Base-by-base conservation (phyloP, 2,888 invertebrate genomes). In the Allygus modestus region DNA sequence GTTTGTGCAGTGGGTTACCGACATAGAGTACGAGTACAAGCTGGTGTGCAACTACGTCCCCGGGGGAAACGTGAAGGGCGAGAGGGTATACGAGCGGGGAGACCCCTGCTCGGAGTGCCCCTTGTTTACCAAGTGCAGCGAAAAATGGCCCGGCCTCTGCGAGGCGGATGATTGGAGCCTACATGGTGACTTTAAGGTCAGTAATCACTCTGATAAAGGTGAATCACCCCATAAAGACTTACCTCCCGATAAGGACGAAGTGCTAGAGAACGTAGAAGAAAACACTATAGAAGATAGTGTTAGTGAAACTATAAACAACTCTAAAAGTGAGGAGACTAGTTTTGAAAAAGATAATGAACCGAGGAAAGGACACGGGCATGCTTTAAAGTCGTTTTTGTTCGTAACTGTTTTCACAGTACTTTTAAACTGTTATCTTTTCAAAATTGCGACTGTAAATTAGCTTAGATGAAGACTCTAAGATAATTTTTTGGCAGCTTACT, bases 1-100 rank as follows among this genome's bases (percentile, higher is more conserved):
- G n/a, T 46, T 79, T 11, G n/a, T 31, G 7, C 31, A 46, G 31
- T 79, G 33, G 31, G 41, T n/a, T 26, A 46, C 33, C 12, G 54
- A 43, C 0, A 54, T 31, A 20, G 54, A 51, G 79, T 79, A 79
- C 79, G 79, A 79, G 41, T 54, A 79, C 20, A 51, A 46, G n/a
- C 12, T 79, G 9, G 46, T 79, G 51, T 79, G 79, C n/a, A 79
- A 79, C 17, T 79, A 79, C 20, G 79, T 46, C 1, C 79, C 79
- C 1, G 79, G 51, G 17, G 79, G 79, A 4, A 79, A 79, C n/a
- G 0, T 31, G 7, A 28, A 28, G 26, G 31, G 31, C 2, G 28
- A 37, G 79, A 2, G 23, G 31, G 33, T 79, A 0, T 79, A 79
- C 79, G 1, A 9, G n/a, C 5, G 54, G 12, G 79, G 79, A 0